phyloP scores from a whole-genome alignment of 2,888 invertebrate genomes.

The Tupiocoris notatus region DNA sequence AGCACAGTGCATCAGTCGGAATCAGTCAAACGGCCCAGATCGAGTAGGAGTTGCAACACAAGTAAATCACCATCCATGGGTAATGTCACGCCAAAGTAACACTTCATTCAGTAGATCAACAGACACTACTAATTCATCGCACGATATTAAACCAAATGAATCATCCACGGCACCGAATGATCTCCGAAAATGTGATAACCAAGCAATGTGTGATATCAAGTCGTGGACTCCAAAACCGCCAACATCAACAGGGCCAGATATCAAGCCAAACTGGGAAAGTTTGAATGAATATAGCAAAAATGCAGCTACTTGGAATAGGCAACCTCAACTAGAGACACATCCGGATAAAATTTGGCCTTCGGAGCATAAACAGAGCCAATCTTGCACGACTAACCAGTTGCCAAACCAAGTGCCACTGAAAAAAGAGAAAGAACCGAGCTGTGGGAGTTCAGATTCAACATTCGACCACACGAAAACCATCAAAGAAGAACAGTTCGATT shows the following conservation, averaged over 20 bases:
- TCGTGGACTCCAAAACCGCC: not conserved
- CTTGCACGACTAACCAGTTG: not conserved
- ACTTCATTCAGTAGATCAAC: not conserved
- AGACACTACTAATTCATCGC: not conserved
- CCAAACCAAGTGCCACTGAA: conserved; percentile 7
- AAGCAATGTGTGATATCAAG: not conserved
- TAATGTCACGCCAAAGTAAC: not conserved
- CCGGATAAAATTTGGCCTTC: not conserved
- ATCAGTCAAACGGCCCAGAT: not conserved
- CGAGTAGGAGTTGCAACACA: not conserved
- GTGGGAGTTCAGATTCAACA: not conserved
- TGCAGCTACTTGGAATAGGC: not conserved
- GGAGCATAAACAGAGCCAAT: not conserved
- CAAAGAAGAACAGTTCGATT: conserved; percentile 16
- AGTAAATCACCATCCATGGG: not conserved
- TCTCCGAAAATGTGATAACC: not conserved
- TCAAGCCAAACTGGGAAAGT: not conserved
- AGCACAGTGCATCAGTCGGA: not conserved
- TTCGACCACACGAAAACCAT: conserved; percentile 6
- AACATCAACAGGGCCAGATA: not conserved
- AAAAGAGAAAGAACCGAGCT: not conserved
- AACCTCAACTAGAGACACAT: not conserved
- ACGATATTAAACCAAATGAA: not conserved
- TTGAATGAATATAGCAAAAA: not conserved
- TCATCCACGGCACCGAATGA: not conserved